A percentile compares a stretch with the other conserved stretches of the same genome.
These are phyloP conservation scores for Benthosema pterotum DNA, from an alignment of 2,797 vertebrate species.

Conservation along the genomic window DNA sequence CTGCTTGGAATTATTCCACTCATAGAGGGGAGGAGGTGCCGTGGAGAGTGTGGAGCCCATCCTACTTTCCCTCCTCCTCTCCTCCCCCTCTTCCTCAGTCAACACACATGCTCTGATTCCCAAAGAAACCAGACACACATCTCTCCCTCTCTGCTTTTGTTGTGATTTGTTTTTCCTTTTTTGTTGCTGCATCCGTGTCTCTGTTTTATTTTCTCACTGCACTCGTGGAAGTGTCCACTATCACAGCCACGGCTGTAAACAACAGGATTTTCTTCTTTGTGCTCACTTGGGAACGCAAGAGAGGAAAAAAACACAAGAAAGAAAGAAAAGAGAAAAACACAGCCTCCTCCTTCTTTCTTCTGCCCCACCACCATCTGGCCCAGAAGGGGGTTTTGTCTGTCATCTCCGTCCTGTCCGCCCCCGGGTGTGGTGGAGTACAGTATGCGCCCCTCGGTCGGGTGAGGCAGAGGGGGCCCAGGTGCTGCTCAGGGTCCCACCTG, in stretches of 20 bases:
- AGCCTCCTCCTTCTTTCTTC: background rate
- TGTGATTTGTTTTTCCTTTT: background rate
- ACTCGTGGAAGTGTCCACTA: constrained; percentile 12
- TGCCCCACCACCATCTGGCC: constrained; percentile 2
- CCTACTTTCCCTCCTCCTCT: constrained; percentile 46
- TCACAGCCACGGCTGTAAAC: constrained; percentile 9
- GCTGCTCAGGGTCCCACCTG: constrained; percentile 58
- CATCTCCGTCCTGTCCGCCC: constrained; percentile 16
- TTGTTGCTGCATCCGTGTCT: background rate
- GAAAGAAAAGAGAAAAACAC: too few species aligned
- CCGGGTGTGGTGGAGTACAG: constrained; percentile 54
- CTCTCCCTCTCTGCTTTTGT: constrained; percentile 5
- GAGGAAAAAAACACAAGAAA: too few species aligned
- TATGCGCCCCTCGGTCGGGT: constrained; percentile 68
- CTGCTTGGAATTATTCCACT: constrained; percentile 63
- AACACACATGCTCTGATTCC: constrained; percentile 47
- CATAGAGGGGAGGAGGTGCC: constrained; percentile 32
- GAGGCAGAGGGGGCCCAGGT: constrained; percentile 58
- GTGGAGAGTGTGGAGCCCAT: constrained; percentile 23
- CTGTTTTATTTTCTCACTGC: background rate
- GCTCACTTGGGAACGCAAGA: background rate
- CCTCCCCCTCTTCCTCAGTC: constrained; percentile 40
- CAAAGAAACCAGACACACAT: constrained; percentile 30
- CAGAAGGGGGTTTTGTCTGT: constrained; percentile 15
- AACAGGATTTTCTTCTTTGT: constrained; percentile 14